phyloP scores from a whole-genome alignment of 2,888 invertebrate genomes.

The Ornithoptera priamus region DNA sequence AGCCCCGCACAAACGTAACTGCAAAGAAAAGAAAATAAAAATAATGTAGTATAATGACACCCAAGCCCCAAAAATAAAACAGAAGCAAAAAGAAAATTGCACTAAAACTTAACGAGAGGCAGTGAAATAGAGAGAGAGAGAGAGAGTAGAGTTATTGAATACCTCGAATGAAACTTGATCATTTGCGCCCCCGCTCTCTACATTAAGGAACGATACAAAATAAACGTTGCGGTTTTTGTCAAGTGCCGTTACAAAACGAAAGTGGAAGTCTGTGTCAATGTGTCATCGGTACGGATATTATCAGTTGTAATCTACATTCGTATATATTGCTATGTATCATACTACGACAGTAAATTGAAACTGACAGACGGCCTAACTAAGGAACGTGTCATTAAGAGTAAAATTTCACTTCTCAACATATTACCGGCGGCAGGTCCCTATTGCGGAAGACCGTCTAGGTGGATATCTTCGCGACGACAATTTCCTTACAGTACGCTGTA shows the following conservation, averaged over 20 bases:
- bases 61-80: constrained; percentile 40
- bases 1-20: constrained; percentile 65
- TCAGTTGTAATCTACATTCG: constrained; percentile 21
- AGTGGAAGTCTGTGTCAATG: constrained; percentile 47
- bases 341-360: constrained; percentile 2
- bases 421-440: too few relatives aligned
- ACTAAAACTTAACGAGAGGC: background rate
- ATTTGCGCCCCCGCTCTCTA: constrained; percentile 46
- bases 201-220: constrained; percentile 45
- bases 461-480: too few relatives aligned
- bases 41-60: constrained; percentile 52
- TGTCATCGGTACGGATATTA: constrained; percentile 40
- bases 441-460: too few relatives aligned
- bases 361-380: constrained; percentile 20
- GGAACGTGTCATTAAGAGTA: background rate
- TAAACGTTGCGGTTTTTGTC: constrained; percentile 43
- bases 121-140: too few relatives aligned
- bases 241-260: constrained; percentile 50
- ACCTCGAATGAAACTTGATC: constrained; percentile 34
- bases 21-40: constrained; percentile 76
- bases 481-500: too few relatives aligned
- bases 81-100: constrained; percentile 36
- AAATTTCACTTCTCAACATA: too few relatives aligned
- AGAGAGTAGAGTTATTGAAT: background rate
- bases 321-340: constrained; percentile 34